These are phyloP conservation scores for Cirrhinus molitorella DNA, from an alignment of 2,797 vertebrate genomes.

Conservation along the genomic window DNA sequence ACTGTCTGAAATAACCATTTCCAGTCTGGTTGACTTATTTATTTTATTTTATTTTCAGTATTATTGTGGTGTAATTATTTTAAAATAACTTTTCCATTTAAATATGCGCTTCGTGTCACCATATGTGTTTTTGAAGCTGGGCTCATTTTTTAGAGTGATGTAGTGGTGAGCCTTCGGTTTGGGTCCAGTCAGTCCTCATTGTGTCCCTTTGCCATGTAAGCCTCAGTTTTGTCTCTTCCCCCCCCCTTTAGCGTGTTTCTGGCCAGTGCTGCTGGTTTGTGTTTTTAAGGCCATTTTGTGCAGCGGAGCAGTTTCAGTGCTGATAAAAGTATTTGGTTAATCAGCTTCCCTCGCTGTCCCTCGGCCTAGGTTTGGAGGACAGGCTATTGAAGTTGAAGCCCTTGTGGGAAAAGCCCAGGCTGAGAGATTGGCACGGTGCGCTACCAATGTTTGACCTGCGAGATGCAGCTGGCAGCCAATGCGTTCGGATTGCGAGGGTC, in stretches of 20 bases:
- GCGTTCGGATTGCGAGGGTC: conserved; percentile 58
- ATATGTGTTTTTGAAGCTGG: conserved; percentile 40
- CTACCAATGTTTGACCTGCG: conserved; percentile 74
- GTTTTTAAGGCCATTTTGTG: conserved; percentile 79
- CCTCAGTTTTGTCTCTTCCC: conserved; percentile 45
- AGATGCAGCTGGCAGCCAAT: conserved; percentile 77
- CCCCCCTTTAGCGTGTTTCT: conserved; percentile 54
- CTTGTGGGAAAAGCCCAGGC: conserved; percentile 68
- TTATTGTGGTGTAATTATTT: neutral
- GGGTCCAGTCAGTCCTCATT: conserved; percentile 56
- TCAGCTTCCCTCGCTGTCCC: conserved; percentile 82
- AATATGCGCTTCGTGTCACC: neutral
- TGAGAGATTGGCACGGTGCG: conserved; percentile 78
- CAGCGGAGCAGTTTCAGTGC: conserved; percentile 78
- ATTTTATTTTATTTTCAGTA: neutral
- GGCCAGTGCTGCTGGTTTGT: conserved; percentile 53
- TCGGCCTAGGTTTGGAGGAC: conserved; percentile 72
- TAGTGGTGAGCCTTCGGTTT: conserved; percentile 36
- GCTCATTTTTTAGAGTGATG: conserved; percentile 53
- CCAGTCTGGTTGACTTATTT: neutral
- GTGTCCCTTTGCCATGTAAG: conserved; percentile 55
- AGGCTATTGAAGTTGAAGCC: conserved; percentile 77
- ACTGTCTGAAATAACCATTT: neutral
- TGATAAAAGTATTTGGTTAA: conserved; percentile 90
- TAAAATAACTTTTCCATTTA: neutral